Evolutionary conservation across 2,113 vertebrate genomes (phyloP), one percentile per base, ranked within the genome.

Genomic region (Agelaius tricolor): DNA sequence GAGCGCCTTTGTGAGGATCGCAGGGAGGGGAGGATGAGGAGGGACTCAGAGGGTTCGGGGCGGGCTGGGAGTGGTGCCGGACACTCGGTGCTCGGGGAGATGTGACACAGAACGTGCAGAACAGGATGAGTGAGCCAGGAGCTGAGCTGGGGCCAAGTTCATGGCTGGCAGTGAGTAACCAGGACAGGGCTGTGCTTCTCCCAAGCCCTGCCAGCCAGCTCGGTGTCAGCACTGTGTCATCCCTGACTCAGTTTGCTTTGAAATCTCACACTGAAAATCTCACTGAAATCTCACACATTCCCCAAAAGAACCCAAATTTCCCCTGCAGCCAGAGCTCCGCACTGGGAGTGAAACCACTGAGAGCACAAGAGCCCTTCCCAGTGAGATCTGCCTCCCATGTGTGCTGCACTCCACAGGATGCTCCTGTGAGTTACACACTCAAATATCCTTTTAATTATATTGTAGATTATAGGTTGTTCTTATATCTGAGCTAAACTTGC

Each of bases 171-270:
- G 17, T 83, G 88, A 88, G 88, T 77, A 93, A 94, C 85, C 51
- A 37, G 75, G 11, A 52, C 59, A 37, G 54, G 54, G 49, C 85
- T 79, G 37, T 10, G 58, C 74, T 93, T 52, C 84, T 71, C 65
- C 35, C 57, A 6, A 22, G 54, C 33, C 52, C 41, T 43, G 71
- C 9, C 57, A 30, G 57, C 3, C 2, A 33, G 7, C 72, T 75
- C 9, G 0, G 11, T 6, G 41, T 3, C 5, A 1, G 30, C 35
- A 0, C 77, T 3, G 1, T 2, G 10, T 52, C 15, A 67, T 15
- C 54, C 75, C 61, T 63, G 33, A 52, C 39, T 77, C 77, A 7
- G 1, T 21, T 35, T 3, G 2, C 84, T 51, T n/a, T 12, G 39
- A 63, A 89, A 90, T 9, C 44, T 11, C 14, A 51, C 12, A 3